Evolutionary conservation across 2,888 invertebrate species (phyloP), one percentile per base, ranked within the genome.

Genomic region (Orthosia incerta): DNA sequence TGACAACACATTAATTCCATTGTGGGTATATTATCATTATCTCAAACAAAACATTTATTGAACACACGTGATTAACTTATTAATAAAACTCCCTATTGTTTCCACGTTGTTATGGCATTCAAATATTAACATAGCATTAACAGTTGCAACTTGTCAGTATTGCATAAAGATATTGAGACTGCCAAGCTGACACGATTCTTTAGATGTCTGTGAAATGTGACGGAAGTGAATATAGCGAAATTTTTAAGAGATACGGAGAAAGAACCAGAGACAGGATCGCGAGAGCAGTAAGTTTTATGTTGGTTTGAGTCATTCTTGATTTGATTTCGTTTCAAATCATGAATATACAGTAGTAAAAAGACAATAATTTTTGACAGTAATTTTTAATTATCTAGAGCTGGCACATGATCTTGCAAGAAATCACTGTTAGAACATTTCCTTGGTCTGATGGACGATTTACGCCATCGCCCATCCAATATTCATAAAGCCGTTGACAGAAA

Each of bases 41-140:
- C 18, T 51, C 13, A 64, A 39, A 69, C 31, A 46, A 13, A 61
- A 55, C 7, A 59, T 68, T 50, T 50, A 61, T 56, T 39, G 13
- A 16, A n/a, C 23, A 62, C 79, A 83, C 74, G 74, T 79, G 56
- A 74, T 70, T 55, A 59, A 56, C 39, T 67, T 81, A 72, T 73
- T 69, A 73, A 74, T 84, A 81, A 76, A 79, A 74, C 67, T 62
- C 20, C 55, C 75, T 61, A 71, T 85, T 82, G 82, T 70, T 80
- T 77, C 69, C 20, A 79, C 65, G 53, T 31, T 71, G 16, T 55
- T 71, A 75, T 65, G 65, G 60, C 64, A 84, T 70, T 75, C 75
- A 79, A 74, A 75, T 74, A 83, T 69, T 70, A 51, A 60, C 66
- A 75, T 64, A 64, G 53, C 48, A 50, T 50, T 71, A 75, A 64